Percentiles rank a stretch among this genome's conserved stretches.
phyloP scores from a whole-genome alignment of 1,140 invertebrate species.

The Drosophila baimaii region DNA sequence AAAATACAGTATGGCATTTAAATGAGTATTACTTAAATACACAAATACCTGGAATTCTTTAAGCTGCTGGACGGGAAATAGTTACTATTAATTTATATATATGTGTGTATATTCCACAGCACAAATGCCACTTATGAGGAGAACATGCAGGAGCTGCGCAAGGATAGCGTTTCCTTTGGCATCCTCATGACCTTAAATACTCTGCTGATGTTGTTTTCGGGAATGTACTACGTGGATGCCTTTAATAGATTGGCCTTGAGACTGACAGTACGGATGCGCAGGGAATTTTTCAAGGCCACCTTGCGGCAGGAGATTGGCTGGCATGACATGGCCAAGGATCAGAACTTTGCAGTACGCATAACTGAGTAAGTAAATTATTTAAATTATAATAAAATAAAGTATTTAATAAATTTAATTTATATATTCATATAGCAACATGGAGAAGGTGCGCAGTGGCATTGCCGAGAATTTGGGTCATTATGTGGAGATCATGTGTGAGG shows the following conservation, averaged over 20 bases:
- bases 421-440: constrained; percentile 89
- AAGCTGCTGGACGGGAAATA: neutral
- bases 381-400: constrained; percentile 60
- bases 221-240: constrained; percentile 87
- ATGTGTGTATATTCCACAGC: constrained; percentile 18
- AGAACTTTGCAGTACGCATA: constrained; percentile 94
- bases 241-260: constrained; percentile 87
- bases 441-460: constrained; percentile 93
- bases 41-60: neutral
- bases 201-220: constrained; percentile 87
- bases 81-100: neutral
- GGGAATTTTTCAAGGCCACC: constrained; percentile 89
- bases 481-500: constrained; percentile 88
- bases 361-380: constrained; percentile 88
- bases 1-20: neutral
- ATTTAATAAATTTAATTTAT: neutral
- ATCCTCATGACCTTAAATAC: constrained; percentile 86
- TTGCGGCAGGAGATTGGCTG: constrained; percentile 95
- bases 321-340: constrained; percentile 93
- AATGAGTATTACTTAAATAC: neutral
- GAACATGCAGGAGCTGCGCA: constrained; percentile 86
- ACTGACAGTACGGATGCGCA: constrained; percentile 89
- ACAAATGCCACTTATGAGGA: constrained; percentile 86
- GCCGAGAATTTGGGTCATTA: constrained; percentile 94
- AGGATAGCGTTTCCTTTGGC: constrained; percentile 88